These are phyloP conservation scores for Ataeniobius toweri DNA, from an alignment of 2,797 vertebrate species.

Conservation along the genomic window DNA sequence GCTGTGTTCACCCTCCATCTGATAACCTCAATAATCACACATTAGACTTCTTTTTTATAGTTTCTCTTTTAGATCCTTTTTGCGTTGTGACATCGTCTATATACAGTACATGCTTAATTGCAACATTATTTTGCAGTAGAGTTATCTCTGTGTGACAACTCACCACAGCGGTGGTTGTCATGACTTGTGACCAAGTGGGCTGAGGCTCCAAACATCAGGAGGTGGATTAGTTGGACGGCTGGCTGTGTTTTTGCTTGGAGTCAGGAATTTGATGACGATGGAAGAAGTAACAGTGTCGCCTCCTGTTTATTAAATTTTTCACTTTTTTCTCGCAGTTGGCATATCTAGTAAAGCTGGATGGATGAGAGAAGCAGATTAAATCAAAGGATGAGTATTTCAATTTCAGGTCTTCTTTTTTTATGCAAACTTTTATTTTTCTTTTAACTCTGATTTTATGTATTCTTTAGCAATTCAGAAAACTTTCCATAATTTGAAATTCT, in stretches of 20 bases:
- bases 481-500: too few relatives aligned
- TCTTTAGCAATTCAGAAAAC: too few relatives aligned
- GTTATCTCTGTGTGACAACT: conserved; percentile 6
- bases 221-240: conserved; percentile 13
- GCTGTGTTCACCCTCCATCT: conserved; percentile 14
- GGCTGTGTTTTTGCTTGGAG: conserved; percentile 23
- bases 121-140: conserved; percentile 1
- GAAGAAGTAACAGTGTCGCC: neutral
- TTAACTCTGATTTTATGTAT: too few relatives aligned
- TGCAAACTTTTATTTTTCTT: neutral
- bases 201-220: conserved; percentile 4
- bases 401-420: neutral
- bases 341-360: neutral
- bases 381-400: neutral
- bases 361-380: conserved; percentile 5
- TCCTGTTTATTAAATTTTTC: neutral
- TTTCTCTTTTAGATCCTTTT: conserved; percentile 36
- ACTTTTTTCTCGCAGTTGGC: neutral
- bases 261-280: conserved; percentile 12
- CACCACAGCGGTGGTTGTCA: conserved; percentile 18
- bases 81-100: conserved; percentile 7
- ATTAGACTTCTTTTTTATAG: conserved; percentile 22
- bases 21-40: conserved; percentile 53
- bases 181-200: conserved; percentile 22
- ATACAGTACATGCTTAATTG: conserved; percentile 19